Evolutionary conservation across 2,113 vertebrate genomes (phyloP).

Genomic region (Ochotona curzoniae): DNA sequence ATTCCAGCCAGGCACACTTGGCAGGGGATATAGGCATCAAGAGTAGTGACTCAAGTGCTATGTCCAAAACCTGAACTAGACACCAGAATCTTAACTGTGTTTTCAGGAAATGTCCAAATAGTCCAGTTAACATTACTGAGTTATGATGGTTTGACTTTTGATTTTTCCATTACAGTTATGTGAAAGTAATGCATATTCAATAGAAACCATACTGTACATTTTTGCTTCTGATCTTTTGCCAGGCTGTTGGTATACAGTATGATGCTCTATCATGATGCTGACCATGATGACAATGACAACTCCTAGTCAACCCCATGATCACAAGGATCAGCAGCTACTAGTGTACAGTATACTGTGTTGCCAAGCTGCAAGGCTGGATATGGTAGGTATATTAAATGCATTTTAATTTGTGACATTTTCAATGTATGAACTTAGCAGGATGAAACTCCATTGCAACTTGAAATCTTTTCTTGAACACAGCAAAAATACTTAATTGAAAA

Average conservation of each 20-base stretch:
- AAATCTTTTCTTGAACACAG: constrained; percentile 1
- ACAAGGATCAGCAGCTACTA: neutral
- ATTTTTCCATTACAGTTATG: neutral
- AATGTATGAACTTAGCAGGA: neutral
- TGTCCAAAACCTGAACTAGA: too few species aligned
- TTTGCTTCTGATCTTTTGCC: neutral
- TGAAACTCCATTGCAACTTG: neutral
- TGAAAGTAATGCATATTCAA: neutral
- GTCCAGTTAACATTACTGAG: neutral
- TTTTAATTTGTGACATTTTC: neutral
- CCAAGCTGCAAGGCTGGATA: neutral
- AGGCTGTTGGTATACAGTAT: neutral
- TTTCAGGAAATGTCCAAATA: neutral
- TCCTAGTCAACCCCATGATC: neutral
- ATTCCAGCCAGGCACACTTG: too few species aligned
- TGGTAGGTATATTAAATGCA: neutral
- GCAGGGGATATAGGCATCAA: too few species aligned
- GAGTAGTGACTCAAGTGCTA: too few species aligned
- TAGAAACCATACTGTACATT: neutral
- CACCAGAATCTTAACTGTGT: neutral
- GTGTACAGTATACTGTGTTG: neutral
- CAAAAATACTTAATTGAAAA: constrained; percentile 5
- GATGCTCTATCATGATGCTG: neutral
- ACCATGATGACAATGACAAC: neutral
- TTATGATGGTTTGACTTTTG: neutral